Base-by-base conservation (phyloP, 1,140 invertebrate species). In the Drosophila athabasca region DNA sequence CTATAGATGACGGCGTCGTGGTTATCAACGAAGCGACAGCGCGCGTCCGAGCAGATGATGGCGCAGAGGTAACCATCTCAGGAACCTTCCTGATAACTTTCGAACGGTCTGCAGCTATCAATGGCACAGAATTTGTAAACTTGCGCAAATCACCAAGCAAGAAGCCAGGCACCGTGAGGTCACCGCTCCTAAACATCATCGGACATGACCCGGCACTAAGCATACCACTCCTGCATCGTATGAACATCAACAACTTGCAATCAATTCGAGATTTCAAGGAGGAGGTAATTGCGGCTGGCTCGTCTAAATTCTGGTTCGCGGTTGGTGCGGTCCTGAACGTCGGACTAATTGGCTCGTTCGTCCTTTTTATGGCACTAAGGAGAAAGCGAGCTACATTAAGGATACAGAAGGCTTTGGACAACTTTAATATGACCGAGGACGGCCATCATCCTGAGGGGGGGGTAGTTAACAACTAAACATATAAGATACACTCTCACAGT, bases 1-100 rank as follows among this genome's bases (percentile, higher is more conserved):
- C 43, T 9, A 31, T 74, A 9, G 59, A 66, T 51, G 57, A 74
- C 24, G 53, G 57, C 13, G 39, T 67, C 39, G 24, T 74, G 2
- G 67, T 74, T 17, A 53, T 68, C 52, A 74, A 74, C 39, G 59
- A 74, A 31, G 13, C 6, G 11, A 51, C 54, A 17, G 55, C 54
- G 19, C 43, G 9, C 13, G 51, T 66, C 22, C 41, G 50, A 9
- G 57, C 58, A 19, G 53, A 35, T 17, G 46, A 62, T 50, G 35
- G 50, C 41, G n/a, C 57, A 8, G 57, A 53, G 24, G 50, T 45
- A 6, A 45, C 43, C 17, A 13, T 51, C 24, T 39, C 31, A 15
- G 66, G 66, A n/a, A 72, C 68, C 9, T 64, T 46, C 39, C 35
- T 62, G 24, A 24, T 68, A 31, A 64, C 48, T 8, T 70, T 61